Conservation (phyloP, 2,888 invertebrate genomes). For the Spodoptera picta region DNA sequence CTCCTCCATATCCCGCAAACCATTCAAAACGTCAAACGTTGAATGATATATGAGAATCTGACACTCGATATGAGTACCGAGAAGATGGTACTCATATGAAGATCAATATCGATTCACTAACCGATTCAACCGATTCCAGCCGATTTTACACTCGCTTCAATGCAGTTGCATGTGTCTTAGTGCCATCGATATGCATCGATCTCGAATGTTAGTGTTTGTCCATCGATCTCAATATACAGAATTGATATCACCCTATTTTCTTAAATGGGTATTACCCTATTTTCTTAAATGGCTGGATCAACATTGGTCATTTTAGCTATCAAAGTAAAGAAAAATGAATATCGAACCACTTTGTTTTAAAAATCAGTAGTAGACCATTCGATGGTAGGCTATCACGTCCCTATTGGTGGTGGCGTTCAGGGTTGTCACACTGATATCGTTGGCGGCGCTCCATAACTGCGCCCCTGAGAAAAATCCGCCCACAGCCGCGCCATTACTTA, state of each 20-base stretch:
- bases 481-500: slow-evolving; percentile 29
- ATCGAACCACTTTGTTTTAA: no score
- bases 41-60: slow-evolving; percentile 53
- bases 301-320: no score
- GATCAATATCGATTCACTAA: slow-evolving; percentile 47
- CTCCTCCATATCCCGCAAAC: slow-evolving; percentile 30
- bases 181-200: slow-evolving; percentile 4
- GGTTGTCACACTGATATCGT: slow-evolving; percentile 43
- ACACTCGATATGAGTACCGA: slow-evolving; percentile 41
- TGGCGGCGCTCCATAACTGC: slow-evolving; percentile 55
- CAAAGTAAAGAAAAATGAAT: no score
- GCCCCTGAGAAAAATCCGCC: slow-evolving; percentile 53
- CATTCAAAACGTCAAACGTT: slow-evolving; percentile 46
- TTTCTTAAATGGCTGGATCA: no score
- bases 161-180: slow-evolving; percentile 13
- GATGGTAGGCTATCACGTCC: slow-evolving; percentile 24
- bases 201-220: slow-evolving; percentile 5
- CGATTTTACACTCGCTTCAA: slow-evolving; percentile 14
- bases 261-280: no score
- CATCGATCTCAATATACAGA: slow-evolving; percentile 2
- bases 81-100: slow-evolving; percentile 46
- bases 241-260: no score
- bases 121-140: slow-evolving; percentile 12
- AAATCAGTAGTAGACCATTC: neutral
- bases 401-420: slow-evolving; percentile 12